Conservation (phyloP, 1,140 invertebrate species). For the Bombus turneri region DNA sequence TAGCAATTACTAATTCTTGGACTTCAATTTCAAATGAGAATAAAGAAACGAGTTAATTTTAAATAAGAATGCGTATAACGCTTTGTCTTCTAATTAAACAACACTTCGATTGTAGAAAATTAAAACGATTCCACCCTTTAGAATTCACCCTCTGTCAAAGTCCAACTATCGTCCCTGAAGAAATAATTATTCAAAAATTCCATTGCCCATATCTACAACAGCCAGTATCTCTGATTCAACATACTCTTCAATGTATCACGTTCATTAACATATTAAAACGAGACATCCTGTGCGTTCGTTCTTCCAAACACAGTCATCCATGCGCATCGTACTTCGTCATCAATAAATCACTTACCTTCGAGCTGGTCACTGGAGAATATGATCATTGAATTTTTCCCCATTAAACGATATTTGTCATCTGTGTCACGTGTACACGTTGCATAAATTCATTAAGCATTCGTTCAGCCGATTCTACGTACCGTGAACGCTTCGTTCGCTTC, state of each 20-base stretch:
- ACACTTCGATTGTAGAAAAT: neutral
- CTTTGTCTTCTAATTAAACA: too few relatives aligned
- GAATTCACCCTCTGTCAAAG: neutral
- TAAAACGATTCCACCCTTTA: neutral
- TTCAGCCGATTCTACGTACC: neutral
- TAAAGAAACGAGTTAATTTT: too few relatives aligned
- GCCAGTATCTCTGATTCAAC: neutral
- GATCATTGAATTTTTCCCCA: neutral
- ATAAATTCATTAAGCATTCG: slow-evolving; percentile 35
- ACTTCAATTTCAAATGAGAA: too few relatives aligned
- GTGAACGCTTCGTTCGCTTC: too few relatives aligned
- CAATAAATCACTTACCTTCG: slow-evolving; percentile 16
- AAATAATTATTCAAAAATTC: neutral
- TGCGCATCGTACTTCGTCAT: slow-evolving; percentile 6
- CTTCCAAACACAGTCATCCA: slow-evolving; percentile 16
- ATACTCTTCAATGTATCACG: neutral
- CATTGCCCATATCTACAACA: neutral
- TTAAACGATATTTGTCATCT: slow-evolving; percentile 11
- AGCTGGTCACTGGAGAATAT: neutral
- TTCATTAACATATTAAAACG: neutral
- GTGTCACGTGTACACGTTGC: neutral
- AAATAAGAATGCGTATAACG: too few relatives aligned
- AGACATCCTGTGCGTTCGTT: neutral
- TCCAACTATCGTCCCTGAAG: too few relatives aligned
- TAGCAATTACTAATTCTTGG: neutral